A percentile compares a stretch with the other conserved stretches of the same genome.
phyloP scores from a whole-genome alignment of 2,888 invertebrate species.

The Biston stratarius region DNA sequence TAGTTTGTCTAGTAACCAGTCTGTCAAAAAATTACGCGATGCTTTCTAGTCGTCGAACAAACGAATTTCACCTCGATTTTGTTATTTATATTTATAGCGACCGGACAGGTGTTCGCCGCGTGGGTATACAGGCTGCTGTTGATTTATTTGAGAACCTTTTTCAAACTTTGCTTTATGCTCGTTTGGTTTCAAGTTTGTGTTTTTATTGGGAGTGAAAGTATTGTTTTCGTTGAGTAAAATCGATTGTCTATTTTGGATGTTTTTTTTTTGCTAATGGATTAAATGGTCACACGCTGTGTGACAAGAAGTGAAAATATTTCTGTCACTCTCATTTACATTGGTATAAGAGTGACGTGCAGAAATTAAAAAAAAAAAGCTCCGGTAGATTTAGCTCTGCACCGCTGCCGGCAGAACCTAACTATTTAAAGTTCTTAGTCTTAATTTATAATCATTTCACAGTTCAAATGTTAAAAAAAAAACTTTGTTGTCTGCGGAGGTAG shows the following conservation, averaged over 20 bases:
- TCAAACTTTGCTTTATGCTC: slow-evolving; percentile 15
- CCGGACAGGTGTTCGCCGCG: slow-evolving; percentile 70
- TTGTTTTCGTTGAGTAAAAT: slow-evolving; percentile 8
- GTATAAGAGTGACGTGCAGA: too few species aligned
- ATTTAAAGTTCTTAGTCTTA: too few species aligned
- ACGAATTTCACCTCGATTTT: slow-evolving; percentile 77
- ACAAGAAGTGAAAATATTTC: too few species aligned
- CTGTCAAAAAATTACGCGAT: slow-evolving; percentile 45
- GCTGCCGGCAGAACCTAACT: too few species aligned
- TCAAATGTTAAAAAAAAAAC: too few species aligned
- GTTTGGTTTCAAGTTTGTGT: slow-evolving; percentile 18
- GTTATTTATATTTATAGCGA: slow-evolving; percentile 71
- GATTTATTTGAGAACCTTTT: slow-evolving; percentile 35
- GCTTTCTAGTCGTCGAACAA: slow-evolving; percentile 73
- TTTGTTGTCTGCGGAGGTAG: too few species aligned
- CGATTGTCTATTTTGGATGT: background rate
- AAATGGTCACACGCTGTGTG: background rate
- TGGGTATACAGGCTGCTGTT: slow-evolving; percentile 61
- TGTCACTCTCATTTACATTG: too few species aligned
- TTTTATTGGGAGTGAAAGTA: slow-evolving; percentile 29
- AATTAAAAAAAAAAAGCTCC: too few species aligned
- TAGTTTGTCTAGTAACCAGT: slow-evolving; percentile 11
- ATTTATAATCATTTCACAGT: too few species aligned
- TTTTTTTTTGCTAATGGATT: background rate
- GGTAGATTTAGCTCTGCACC: too few species aligned